A percentile compares a stretch with the other conserved stretches of the same genome.
Conservation (phyloP, 2,113 vertebrate species). For the Ceuthmochares aereus region DNA sequence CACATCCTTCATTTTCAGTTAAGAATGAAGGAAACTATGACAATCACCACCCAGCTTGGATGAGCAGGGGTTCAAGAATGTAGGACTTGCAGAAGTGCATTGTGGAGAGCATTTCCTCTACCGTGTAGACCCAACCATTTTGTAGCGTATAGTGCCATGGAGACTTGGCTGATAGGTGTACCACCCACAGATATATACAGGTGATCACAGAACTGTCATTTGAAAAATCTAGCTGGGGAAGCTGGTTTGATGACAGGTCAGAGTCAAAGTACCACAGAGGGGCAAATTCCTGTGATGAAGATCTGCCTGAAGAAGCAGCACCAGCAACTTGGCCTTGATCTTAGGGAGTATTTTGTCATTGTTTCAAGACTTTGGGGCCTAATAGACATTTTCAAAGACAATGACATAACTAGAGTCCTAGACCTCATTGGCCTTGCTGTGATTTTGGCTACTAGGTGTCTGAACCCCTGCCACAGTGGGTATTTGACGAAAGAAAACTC, state of each 20-base stretch:
- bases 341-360: not conserved
- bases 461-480: not conserved
- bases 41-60: not conserved
- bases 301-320: not conserved
- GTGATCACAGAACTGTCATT: not conserved
- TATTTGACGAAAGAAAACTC: not conserved
- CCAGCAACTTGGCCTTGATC: not conserved
- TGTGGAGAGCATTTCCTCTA: not conserved
- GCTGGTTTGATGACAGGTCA: not conserved
- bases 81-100: too few species aligned
- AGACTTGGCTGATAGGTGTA: accelerated
- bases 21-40: not conserved
- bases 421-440: not conserved
- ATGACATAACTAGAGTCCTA: not conserved
- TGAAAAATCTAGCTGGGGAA: not conserved
- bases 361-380: not conserved
- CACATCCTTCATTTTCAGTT: not conserved
- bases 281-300: not conserved
- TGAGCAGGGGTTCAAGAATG: not conserved
- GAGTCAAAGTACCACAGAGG: not conserved
- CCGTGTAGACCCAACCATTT: not conserved
- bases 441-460: not conserved
- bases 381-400: not conserved
- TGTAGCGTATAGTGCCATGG: not conserved
- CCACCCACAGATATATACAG: accelerated